phyloP scores from a whole-genome alignment of 2,888 invertebrate genomes.

The Andrena chrysosceles region DNA sequence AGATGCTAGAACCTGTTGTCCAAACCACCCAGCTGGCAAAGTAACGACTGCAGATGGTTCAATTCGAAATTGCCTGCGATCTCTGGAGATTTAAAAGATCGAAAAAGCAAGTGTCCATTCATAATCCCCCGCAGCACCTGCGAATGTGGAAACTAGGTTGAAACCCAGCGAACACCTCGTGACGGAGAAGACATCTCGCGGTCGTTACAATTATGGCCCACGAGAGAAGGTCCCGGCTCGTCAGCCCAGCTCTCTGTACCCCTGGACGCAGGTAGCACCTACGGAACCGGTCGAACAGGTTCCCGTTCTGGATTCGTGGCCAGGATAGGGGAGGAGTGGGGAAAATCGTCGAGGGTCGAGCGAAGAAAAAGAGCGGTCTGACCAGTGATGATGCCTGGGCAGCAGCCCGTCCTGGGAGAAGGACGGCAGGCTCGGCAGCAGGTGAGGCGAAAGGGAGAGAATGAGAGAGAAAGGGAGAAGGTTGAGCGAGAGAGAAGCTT shows the following conservation, averaged over 20 bases:
- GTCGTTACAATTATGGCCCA: constrained; percentile 49
- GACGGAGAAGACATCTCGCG: constrained; percentile 6
- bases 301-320: constrained; percentile 47
- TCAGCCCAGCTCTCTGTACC: constrained; percentile 41
- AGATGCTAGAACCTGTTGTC: no score
- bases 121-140: no score
- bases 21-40: no score
- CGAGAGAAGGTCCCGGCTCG: constrained; percentile 29
- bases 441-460: constrained; percentile 23
- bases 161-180: background rate
- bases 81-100: no score
- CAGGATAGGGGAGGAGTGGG: constrained; percentile 1
- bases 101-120: no score
- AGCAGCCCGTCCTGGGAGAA: constrained; percentile 20
- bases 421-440: background rate
- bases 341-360: constrained; percentile 4
- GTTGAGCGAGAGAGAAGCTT: background rate
- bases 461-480: no score
- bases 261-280: constrained; percentile 72
- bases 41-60: no score
- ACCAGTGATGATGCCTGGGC: constrained; percentile 56
- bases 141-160: no score
- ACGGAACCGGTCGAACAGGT: constrained; percentile 79
- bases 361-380: constrained; percentile 52
- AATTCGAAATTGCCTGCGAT: no score